Evolutionary conservation across 2,113 vertebrate species (phyloP).

Genomic region (Bagarius yarrelli): DNA sequence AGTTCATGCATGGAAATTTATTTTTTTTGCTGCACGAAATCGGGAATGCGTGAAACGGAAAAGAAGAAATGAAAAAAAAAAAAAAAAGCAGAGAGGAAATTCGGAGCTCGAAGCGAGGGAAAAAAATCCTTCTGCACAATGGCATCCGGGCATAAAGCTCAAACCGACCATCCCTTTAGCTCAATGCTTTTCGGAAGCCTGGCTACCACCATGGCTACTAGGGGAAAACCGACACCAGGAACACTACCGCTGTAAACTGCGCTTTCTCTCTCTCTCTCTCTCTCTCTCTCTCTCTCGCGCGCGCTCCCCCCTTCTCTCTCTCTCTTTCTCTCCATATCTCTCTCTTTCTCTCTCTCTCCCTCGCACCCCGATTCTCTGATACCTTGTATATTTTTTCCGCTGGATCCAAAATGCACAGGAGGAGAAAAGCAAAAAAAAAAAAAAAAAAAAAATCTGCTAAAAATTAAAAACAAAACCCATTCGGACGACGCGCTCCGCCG

Average conservation of each 20-base stretch:
- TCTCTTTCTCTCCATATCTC: background rate
- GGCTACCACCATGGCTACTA: slow-evolving; percentile 24
- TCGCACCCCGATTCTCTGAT: background rate
- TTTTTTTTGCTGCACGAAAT: too few species aligned
- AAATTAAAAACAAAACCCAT: background rate
- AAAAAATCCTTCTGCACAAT: slow-evolving; percentile 26
- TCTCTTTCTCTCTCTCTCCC: background rate
- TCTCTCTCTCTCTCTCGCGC: background rate
- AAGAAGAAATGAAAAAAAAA: background rate
- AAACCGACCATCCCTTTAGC: background rate
- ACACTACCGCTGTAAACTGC: background rate
- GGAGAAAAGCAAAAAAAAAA: background rate
- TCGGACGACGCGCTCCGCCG: slow-evolving; percentile 13
- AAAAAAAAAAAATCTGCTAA: background rate
- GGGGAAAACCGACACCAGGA: background rate
- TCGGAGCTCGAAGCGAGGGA: background rate
- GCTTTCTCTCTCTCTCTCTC: background rate
- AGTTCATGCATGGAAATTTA: background rate
- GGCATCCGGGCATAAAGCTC: slow-evolving; percentile 9
- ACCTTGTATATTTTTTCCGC: slow-evolving; percentile 19
- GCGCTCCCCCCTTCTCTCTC: background rate
- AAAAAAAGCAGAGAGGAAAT: slow-evolving; percentile 1
- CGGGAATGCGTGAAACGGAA: background rate
- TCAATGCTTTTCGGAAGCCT: background rate
- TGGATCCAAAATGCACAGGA: slow-evolving; percentile 14